Conservation (phyloP, 2,888 invertebrate genomes). For the Lasioglossum marginatum region DNA sequence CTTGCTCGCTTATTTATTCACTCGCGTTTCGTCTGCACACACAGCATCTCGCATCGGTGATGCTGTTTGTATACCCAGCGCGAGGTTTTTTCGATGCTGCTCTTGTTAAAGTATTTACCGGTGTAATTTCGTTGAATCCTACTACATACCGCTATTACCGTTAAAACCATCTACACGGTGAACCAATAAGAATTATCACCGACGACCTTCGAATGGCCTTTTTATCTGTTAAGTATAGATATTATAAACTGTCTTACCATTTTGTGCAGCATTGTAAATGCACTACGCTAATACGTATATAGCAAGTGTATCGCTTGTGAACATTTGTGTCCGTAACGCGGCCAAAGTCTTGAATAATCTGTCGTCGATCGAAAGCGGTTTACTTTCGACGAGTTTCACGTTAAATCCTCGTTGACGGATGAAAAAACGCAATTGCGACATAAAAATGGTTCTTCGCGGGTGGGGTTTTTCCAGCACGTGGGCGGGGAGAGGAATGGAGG, state of each 20-base stretch:
- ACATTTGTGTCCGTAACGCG: background rate
- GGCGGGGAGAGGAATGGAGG: background rate
- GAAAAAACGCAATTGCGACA: conserved; percentile 57
- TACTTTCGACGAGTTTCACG: conserved; percentile 4
- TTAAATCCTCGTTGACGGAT: conserved; percentile 16
- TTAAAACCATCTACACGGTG: background rate
- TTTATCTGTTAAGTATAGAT: no score
- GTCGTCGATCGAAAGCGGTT: conserved; percentile 18
- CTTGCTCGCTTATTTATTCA: conserved; percentile 35
- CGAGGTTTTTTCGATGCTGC: conserved; percentile 36
- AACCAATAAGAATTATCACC: background rate
- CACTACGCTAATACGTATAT: background rate
- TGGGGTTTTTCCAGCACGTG: conserved; percentile 52
- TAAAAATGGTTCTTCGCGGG: conserved; percentile 63
- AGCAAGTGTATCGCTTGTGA: background rate
- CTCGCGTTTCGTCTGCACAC: conserved; percentile 43
- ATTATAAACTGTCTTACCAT: no score
- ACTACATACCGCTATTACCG: background rate
- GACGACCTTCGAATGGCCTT: no score
- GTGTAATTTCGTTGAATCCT: conserved; percentile 23
- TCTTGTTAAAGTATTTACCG: conserved; percentile 45
- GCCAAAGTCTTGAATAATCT: background rate
- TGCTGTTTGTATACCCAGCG: conserved; percentile 57
- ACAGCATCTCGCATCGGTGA: conserved; percentile 56
- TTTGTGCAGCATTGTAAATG: background rate